phyloP scores from a whole-genome alignment of 1,140 invertebrate species.

The Branchinecta lynchi region DNA sequence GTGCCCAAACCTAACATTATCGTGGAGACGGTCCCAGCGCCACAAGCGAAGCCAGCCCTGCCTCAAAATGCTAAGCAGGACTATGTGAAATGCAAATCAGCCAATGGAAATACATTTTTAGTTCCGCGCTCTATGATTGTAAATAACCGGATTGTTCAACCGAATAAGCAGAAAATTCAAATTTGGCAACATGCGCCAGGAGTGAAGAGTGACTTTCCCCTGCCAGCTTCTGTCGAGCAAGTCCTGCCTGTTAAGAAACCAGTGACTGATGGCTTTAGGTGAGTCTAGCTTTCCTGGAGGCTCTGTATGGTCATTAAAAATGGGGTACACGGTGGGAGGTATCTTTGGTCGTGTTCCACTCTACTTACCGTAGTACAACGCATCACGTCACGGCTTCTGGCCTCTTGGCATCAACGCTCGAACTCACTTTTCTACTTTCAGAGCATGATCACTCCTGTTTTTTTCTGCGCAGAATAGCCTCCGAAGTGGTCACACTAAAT shows the following conservation, averaged over 20 bases:
- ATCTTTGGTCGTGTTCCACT: neutral
- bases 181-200: neutral
- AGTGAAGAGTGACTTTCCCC: neutral
- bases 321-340: neutral
- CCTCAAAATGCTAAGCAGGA: neutral
- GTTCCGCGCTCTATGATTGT: neutral
- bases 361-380: too few species aligned
- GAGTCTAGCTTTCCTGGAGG: neutral
- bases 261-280: neutral
- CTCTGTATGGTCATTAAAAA: neutral
- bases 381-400: too few species aligned
- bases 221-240: neutral
- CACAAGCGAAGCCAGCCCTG: neutral
- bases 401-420: too few species aligned
- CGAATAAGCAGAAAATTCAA: neutral
- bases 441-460: too few species aligned
- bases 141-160: neutral
- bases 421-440: too few species aligned
- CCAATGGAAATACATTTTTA: neutral
- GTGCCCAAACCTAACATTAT: too few species aligned
- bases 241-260: neutral
- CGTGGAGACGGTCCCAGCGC: neutral
- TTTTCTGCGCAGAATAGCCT: too few species aligned
- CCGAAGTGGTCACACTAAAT: too few species aligned
- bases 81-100: neutral